Evolutionary conservation across 2,797 vertebrate species (phyloP), one percentile per base, ranked within the genome.

Genomic region (Ciconia nigra): DNA sequence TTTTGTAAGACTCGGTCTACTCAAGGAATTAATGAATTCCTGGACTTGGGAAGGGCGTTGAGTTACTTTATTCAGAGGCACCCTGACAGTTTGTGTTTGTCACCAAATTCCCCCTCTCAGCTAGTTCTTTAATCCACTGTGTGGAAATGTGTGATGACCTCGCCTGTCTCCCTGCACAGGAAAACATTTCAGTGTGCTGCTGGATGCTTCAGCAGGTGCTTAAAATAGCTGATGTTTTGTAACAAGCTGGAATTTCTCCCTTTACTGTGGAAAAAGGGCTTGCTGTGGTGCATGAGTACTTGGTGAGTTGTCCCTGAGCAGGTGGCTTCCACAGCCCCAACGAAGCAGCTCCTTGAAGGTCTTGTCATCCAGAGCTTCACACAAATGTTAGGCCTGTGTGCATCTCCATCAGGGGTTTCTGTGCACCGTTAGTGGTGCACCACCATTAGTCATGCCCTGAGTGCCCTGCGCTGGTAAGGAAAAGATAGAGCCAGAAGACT

Each of bases 141-240:
- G 39, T 67, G 70, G 67, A 89, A 81, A 73, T 31, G 31, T 24
- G 63, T 35, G 46, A n/a, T 7, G 31, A 85, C 83, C 78, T 91
- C 18, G 5, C 51, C 44, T 65, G 28, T 89, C 78, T 93, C 8
- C 4, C 66, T 76, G 85, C 70, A 33, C 59, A 90, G 57, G 46
- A 87, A 80, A 86, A 79, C 65, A 44, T 93, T 83, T 63, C 67
- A n/a, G 28, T 66, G 54, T 78, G 76, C 57, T 90, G 52, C 65
- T 96, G 87, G 85, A 44, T 85, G 81, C 83, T 87, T 95, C 72
- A 93, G 91, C 52, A 69, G 66, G 61, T 83, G 52, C 96, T 94
- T 96, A 89, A 96, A 96, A 94, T 94, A 96, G 89, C 71, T 37
- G 31, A 14, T 65, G 91, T 90, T 97, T 96, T 33, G 10, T 94